Conservation (phyloP, 2,797 vertebrate species). For the Macropus fuliginosus region DNA sequence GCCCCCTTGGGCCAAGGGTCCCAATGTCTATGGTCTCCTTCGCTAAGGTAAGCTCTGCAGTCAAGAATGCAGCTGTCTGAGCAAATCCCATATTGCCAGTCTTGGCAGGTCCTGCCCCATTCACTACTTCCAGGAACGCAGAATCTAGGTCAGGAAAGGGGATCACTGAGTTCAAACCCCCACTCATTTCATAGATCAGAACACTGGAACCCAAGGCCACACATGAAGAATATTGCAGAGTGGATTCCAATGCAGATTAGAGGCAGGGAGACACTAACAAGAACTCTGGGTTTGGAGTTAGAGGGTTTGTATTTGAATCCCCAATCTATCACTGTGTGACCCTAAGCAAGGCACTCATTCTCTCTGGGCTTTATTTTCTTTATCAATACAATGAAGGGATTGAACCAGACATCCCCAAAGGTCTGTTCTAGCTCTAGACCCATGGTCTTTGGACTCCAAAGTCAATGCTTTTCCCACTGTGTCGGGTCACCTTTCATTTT, state of each 20-base stretch:
- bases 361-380: background rate
- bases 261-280: background rate
- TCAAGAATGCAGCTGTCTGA: background rate
- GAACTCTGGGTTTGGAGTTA: background rate
- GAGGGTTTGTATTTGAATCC: background rate
- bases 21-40: background rate
- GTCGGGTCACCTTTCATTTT: background rate
- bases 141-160: background rate
- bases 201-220: background rate
- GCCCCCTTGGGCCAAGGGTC: background rate
- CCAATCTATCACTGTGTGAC: background rate
- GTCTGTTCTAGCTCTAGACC: too few relatives aligned
- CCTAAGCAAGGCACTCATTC: background rate
- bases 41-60: background rate
- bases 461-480: background rate
- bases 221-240: background rate
- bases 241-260: background rate
- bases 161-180: background rate
- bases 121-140: background rate
- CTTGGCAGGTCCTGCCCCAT: background rate
- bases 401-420: too few relatives aligned
- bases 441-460: background rate
- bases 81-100: background rate
- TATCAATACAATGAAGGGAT: background rate
- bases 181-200: background rate